These are phyloP conservation scores for Leuciscus waleckii DNA, from an alignment of 2,797 vertebrate species.

Conservation along the genomic window DNA sequence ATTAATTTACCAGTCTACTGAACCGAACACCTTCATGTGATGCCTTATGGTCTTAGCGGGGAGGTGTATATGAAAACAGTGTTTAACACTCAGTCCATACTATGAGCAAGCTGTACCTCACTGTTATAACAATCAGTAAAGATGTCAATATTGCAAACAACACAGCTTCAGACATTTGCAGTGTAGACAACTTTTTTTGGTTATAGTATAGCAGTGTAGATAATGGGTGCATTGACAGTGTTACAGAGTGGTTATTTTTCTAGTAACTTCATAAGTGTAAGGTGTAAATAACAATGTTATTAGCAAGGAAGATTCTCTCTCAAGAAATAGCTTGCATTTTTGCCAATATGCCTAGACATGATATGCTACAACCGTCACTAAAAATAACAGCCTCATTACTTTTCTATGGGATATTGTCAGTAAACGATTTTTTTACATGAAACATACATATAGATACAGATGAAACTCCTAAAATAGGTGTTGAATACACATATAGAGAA, in stretches of 20 bases:
- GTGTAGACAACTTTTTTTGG: neutral
- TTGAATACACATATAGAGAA: neutral
- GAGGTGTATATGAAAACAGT: neutral
- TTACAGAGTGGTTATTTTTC: neutral
- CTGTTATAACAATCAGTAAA: neutral
- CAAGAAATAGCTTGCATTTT: neutral
- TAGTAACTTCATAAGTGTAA: neutral
- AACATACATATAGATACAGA: neutral
- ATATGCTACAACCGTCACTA: neutral
- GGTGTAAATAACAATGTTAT: neutral
- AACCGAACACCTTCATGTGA: neutral
- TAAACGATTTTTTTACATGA: neutral
- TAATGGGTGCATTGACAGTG: neutral
- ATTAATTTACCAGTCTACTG: conserved; percentile 24
- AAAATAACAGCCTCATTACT: neutral
- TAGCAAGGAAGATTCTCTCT: neutral
- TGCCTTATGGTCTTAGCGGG: neutral
- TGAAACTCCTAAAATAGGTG: neutral
- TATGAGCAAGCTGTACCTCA: neutral
- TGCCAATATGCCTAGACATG: neutral
- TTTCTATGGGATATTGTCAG: neutral
- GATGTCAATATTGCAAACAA: neutral
- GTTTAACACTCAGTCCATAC: neutral
- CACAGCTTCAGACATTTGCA: neutral
- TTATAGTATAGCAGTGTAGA: neutral